A percentile compares a stretch with the other conserved stretches of the same genome.
Evolutionary conservation across 2,797 vertebrate species (phyloP).

Genomic region (Rhinoraja longicauda): DNA sequence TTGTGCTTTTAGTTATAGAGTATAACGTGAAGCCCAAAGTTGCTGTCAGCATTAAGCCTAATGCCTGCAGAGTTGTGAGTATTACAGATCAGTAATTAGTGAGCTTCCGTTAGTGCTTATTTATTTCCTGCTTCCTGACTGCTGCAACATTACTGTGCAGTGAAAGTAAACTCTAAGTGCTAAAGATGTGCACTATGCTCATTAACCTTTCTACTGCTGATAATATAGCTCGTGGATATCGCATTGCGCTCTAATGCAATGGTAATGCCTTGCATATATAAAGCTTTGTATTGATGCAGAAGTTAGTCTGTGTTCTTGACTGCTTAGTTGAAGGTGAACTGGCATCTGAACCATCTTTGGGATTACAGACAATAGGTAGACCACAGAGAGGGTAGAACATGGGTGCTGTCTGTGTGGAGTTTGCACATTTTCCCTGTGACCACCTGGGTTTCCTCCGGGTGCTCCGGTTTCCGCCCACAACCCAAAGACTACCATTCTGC

Average conservation of each 20-base stretch:
- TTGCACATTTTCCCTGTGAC: too few relatives aligned
- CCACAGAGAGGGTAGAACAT: too few relatives aligned
- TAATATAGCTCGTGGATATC: neutral
- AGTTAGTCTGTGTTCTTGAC: neutral
- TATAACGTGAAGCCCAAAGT: neutral
- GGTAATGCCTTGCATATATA: neutral
- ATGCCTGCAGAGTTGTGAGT: neutral
- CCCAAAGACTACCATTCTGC: too few relatives aligned
- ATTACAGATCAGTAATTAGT: slow-evolving; percentile 31
- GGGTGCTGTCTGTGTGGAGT: too few relatives aligned
- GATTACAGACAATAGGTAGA: neutral
- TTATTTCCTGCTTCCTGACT: slow-evolving; percentile 20
- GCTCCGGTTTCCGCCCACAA: too few relatives aligned
- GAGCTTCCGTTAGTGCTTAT: slow-evolving; percentile 6
- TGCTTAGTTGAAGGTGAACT: slow-evolving; percentile 5
- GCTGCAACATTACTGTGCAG: neutral
- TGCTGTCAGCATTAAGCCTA: neutral
- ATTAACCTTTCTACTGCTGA: slow-evolving; percentile 21
- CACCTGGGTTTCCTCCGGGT: too few relatives aligned
- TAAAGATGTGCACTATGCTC: slow-evolving; percentile 1
- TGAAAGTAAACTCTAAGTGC: slow-evolving; percentile 17
- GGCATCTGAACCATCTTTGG: neutral
- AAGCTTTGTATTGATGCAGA: slow-evolving; percentile 14
- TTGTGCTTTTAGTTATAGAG: neutral
- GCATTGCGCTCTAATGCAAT: slow-evolving; percentile 28